A percentile compares a stretch with the other conserved stretches of the same genome.
phyloP scores from a whole-genome alignment of 2,113 vertebrate genomes.

The Heterochromis multidens region DNA sequence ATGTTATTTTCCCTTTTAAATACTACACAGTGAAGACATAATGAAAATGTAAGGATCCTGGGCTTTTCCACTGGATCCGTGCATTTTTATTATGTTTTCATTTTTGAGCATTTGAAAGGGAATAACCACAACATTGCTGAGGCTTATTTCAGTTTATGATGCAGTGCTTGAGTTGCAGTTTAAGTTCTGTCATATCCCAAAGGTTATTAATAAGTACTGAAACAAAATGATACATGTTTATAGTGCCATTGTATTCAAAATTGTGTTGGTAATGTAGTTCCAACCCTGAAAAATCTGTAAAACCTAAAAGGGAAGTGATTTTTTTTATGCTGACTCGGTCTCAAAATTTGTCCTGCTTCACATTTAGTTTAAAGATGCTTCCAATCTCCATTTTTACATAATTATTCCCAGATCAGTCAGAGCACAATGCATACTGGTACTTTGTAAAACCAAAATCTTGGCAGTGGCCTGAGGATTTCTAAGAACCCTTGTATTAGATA shows the following conservation, averaged over 20 bases:
- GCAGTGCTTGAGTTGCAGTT: background rate
- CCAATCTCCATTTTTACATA: background rate
- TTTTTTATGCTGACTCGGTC: background rate
- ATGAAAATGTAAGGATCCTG: background rate
- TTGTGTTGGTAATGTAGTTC: background rate
- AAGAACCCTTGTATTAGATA: slow-evolving; percentile 13
- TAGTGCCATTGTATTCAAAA: background rate
- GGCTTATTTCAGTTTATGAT: background rate
- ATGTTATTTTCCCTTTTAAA: slow-evolving; percentile 46
- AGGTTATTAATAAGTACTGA: background rate
- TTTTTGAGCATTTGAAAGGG: background rate
- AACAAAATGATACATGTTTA: background rate
- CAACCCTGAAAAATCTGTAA: background rate
- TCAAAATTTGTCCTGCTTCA: background rate
- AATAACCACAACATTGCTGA: background rate
- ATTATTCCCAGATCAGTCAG: background rate
- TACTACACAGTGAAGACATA: background rate
- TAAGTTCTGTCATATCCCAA: background rate
- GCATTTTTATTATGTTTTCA: slow-evolving; percentile 14
- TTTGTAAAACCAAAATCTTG: background rate
- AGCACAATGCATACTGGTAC: background rate
- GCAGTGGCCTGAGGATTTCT: slow-evolving; percentile 11
- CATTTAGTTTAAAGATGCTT: background rate
- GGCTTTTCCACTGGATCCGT: slow-evolving; percentile 10
- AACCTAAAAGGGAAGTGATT: background rate